Evolutionary conservation across 2,888 invertebrate species (phyloP), one percentile per base, ranked within the genome.

Genomic region (Pandemis cinnamomeana): DNA sequence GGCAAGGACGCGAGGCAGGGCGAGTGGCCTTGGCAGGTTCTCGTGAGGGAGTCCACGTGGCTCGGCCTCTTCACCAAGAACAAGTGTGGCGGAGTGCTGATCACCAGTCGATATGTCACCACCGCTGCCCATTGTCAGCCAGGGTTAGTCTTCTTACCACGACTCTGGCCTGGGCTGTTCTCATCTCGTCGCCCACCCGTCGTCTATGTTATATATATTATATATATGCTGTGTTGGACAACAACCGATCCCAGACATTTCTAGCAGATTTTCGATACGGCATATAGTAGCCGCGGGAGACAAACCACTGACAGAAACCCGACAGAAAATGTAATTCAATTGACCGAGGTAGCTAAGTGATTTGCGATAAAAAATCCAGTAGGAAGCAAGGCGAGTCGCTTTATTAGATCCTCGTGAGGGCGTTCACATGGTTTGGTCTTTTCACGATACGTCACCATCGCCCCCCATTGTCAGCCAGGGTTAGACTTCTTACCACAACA

Each of bases 41-140:
- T 98, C 42, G 98, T 98, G 0, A 95, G 98, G 53, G 98, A 98
- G 90, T 97, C 98, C 1, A 98, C 98, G 0, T 98, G 98, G 98
- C 93, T 98, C 61, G 98, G 98, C 0, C 95, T 98, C 27, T 98
- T 98, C 90, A 98, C 98, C 66, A 98, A 98, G 90, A 98, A 98
- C 91, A 98, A 98, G 90, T 99, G 98, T 85, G 98, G 98, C 0
- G 98, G 98, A 2, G 98, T 99, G 0, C 95, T 99, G n/a, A 98
- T 98, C 82, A 97, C 97, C 51, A 96, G 95, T 81, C 96, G 96
- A 87, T 98, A 96, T 85, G 98, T 98, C 5, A 96, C 98, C 75
- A 98, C 98, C 0, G 98, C 98, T 0, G 98, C 98, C 0, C 98
- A 99, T 95, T 99, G 98, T 91, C 98, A 98, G 87, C 98, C 98